Base-by-base conservation (phyloP, 2,888 invertebrate genomes). In the Beris morrisii region DNA sequence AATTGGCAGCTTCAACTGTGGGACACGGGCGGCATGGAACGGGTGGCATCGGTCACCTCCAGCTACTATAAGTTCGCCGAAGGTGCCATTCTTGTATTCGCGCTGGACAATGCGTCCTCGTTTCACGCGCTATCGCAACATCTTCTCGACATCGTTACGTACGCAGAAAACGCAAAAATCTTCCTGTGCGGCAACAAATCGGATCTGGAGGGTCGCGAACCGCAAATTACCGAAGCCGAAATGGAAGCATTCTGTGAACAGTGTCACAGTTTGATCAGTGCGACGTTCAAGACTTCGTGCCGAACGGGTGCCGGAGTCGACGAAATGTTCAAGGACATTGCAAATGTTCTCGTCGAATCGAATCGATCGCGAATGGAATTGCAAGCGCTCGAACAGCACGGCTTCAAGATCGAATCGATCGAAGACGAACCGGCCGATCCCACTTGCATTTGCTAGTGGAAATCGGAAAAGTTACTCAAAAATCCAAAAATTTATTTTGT, bases 21-120 rank as follows among this genome's bases (percentile, higher is more conserved):
- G 95, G 97, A 97, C 78, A 97, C 97, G 45, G 96, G 95, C 72
- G 96, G 96, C 57, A 95, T 97, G 93, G 97, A 97, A 81, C 85
- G 96, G 73, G 95, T 96, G 70, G 95, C 95, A 54, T 95, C 95
- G 4, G 92, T 97, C 22, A 96, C 96, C 11, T 93, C 94, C 32
- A 94, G 93, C 76, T 97, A 97, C 78, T 97, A 95, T 79, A 95
- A 96, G 82, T 95, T 95, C 82, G 93, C 96, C 4, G 95, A 95
- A 78, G 96, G 95, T 69, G 96, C 95, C 67, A 88, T 97, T 73
- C 83, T 97, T 70, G 95, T 95, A 5, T 97, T 95, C 82, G 90
- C 93, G 45, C 82, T 94, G 71, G 93, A 95, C 76, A 94, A 94
- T 83, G 88, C 92, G 7, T 92, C 95, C 45, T 95, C 95, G 7